phyloP scores from a whole-genome alignment of 2,113 vertebrate species.

The Myotis lucifugus region DNA sequence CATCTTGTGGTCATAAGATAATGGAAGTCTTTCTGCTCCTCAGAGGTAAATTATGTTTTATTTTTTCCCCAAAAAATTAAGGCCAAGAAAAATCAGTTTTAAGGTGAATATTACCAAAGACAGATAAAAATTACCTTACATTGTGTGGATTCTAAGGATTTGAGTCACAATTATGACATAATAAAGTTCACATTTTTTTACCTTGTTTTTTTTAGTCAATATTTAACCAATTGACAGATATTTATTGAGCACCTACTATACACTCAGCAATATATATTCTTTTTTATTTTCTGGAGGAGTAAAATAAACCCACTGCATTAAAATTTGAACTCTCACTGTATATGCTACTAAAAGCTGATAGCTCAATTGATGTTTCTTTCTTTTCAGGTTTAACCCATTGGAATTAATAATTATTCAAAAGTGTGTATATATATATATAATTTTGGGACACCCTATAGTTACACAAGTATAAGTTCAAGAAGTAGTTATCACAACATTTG shows the following conservation, averaged over 20 bases:
- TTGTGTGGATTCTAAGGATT: constrained; percentile 44
- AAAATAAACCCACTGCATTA: constrained; percentile 4
- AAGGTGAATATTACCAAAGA: background rate
- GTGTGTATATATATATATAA: no score
- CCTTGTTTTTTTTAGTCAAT: background rate
- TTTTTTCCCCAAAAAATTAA: background rate
- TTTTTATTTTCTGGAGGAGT: constrained; percentile 34
- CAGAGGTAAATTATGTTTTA: background rate
- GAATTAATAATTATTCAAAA: no score
- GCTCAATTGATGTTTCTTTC: no score
- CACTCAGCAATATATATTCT: background rate
- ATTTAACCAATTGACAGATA: constrained; percentile 47
- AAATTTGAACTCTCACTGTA: constrained; percentile 9
- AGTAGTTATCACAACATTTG: background rate
- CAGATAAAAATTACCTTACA: constrained; percentile 1
- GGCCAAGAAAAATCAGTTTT: background rate
- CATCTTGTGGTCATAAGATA: background rate
- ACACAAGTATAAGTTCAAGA: background rate
- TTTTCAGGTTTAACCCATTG: no score
- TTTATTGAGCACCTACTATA: constrained; percentile 48
- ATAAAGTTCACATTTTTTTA: background rate
- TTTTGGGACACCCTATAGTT: background rate
- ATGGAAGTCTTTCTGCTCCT: background rate
- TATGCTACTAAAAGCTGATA: no score
- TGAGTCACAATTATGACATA: background rate